phyloP scores from a whole-genome alignment of 2,888 invertebrate species.

The Apoderus coryli region DNA sequence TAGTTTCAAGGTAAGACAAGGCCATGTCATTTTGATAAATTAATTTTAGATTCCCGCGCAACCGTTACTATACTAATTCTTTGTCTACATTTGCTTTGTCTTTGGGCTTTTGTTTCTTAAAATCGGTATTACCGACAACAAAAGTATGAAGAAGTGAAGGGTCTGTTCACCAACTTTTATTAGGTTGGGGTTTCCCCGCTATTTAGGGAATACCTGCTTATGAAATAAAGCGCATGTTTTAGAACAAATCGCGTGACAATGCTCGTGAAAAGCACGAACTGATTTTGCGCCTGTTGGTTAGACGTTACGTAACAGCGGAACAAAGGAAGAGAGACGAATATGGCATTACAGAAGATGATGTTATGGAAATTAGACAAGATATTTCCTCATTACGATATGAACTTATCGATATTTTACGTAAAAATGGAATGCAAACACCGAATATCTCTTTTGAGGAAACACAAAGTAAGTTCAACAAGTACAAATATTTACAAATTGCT shows the following conservation, averaged over 20 bases:
- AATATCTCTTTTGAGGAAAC: slow-evolving; percentile 50
- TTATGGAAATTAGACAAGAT: slow-evolving; percentile 95
- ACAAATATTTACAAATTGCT: background rate
- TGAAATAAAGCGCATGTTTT: too few relatives aligned
- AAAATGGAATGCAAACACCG: slow-evolving; percentile 80
- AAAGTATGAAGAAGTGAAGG: too few relatives aligned
- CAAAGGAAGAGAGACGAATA: slow-evolving; percentile 80
- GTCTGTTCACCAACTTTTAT: too few relatives aligned
- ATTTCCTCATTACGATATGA: slow-evolving; percentile 90
- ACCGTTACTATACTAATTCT: too few relatives aligned
- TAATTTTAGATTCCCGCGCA: too few relatives aligned
- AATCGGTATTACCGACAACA: too few relatives aligned
- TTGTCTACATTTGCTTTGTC: too few relatives aligned
- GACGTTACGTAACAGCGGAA: slow-evolving; percentile 70
- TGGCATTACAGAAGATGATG: slow-evolving; percentile 92
- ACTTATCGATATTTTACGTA: slow-evolving; percentile 76
- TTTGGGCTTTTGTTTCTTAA: too few relatives aligned
- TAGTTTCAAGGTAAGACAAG: slow-evolving; percentile 47
- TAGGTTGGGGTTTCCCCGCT: too few relatives aligned
- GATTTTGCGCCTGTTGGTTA: slow-evolving; percentile 76
- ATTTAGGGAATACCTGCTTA: too few relatives aligned
- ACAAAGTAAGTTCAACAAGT: slow-evolving; percentile 41
- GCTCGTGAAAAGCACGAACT: slow-evolving; percentile 60
- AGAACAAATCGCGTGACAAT: slow-evolving; percentile 62
- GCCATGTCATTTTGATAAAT: too few relatives aligned